Conservation (phyloP, 2,888 invertebrate species). For the Oscheius sp. region DNA sequence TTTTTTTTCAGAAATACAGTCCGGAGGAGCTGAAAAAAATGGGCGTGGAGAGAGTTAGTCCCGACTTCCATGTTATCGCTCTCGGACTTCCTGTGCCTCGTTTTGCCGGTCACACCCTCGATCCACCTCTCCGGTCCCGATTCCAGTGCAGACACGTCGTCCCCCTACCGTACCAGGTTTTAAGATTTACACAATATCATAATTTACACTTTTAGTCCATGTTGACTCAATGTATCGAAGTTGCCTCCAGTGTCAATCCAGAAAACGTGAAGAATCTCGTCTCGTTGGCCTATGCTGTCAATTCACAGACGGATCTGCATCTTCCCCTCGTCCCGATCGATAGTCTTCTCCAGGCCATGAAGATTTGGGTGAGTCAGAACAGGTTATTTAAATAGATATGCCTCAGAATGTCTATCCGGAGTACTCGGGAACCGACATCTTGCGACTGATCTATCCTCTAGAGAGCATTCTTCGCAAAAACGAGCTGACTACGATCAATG, state of each 20-base stretch:
- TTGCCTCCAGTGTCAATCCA: conserved; percentile 78
- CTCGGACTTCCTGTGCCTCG: conserved; percentile 89
- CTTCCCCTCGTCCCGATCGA: conserved; percentile 90
- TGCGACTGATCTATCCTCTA: conserved; percentile 87
- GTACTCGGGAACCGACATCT: conserved; percentile 80
- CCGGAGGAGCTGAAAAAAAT: conserved; percentile 84
- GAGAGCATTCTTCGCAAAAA: conserved; percentile 85
- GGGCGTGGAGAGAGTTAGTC: conserved; percentile 91
- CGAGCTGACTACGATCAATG: conserved; percentile 81
- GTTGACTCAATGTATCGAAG: conserved; percentile 63
- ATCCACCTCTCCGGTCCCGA: conserved; percentile 89
- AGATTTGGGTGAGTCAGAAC: conserved; percentile 54
- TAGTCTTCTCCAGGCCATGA: conserved; percentile 49
- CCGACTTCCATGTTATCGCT: conserved; percentile 91
- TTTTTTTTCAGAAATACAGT: conserved; percentile 81
- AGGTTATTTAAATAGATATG: conserved; percentile 2
- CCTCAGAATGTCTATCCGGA: conserved; percentile 82
- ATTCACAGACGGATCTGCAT: conserved; percentile 75
- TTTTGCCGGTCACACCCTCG: conserved; percentile 91
- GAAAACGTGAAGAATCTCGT: conserved; percentile 80
- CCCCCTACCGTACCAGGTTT: conserved; percentile 77
- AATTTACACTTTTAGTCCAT: conserved; percentile 39
- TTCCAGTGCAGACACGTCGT: conserved; percentile 90
- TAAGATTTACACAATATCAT: background rate
- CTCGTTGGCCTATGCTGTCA: conserved; percentile 84